Evolutionary conservation across 2,113 vertebrate species (phyloP).

Genomic region (Trochalopteron elliotii): DNA sequence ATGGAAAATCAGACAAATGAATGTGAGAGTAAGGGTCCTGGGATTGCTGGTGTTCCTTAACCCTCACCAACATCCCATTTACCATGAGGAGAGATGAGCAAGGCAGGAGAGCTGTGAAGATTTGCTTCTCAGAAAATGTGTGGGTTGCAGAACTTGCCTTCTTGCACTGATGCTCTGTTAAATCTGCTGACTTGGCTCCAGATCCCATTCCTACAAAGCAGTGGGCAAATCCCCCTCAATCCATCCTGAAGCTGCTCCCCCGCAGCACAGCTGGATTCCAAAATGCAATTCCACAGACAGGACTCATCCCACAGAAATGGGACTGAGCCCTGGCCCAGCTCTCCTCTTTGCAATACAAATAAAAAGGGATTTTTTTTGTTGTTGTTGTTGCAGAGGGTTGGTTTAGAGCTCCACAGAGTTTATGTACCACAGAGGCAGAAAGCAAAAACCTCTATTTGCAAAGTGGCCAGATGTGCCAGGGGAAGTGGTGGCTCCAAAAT

Average conservation of each 20-base stretch:
- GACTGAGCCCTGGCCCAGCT: background rate
- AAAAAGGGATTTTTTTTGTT: background rate
- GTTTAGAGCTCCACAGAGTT: background rate
- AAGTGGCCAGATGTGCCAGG: background rate
- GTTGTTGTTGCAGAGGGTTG: background rate
- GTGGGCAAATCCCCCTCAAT: background rate
- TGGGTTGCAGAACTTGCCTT: background rate
- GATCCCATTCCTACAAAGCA: background rate
- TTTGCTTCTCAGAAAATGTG: background rate
- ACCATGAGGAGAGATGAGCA: background rate
- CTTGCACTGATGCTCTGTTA: background rate
- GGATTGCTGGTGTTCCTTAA: background rate
- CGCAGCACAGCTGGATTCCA: accelerated
- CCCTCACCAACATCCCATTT: background rate
- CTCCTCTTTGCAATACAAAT: background rate
- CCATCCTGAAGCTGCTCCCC: background rate
- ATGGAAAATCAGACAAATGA: background rate
- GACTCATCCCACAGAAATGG: accelerated
- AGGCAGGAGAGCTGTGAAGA: background rate
- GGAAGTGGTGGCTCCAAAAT: background rate
- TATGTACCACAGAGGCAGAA: background rate
- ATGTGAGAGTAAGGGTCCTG: background rate
- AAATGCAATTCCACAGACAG: background rate
- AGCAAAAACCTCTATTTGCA: accelerated
- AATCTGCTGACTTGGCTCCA: background rate